phyloP scores from a whole-genome alignment of 2,797 vertebrate species.

The Propithecus perrieri region DNA sequence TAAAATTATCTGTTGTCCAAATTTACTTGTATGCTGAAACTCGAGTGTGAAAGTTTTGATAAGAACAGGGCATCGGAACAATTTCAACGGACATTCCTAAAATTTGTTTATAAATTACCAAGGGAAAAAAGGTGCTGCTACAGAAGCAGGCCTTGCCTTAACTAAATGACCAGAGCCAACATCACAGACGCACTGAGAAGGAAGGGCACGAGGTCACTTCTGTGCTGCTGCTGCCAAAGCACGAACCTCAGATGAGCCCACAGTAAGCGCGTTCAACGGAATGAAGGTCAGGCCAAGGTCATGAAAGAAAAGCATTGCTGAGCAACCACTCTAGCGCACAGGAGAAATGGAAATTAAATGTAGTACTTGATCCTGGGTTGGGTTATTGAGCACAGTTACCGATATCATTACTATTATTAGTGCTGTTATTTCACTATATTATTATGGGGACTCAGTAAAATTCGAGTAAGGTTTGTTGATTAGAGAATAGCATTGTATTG shows the following conservation, averaged over 20 bases:
- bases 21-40: neutral
- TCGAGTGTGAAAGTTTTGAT: neutral
- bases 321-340: neutral
- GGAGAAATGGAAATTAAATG: neutral
- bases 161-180: neutral
- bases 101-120: neutral
- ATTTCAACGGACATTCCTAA: neutral
- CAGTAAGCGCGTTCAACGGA: neutral
- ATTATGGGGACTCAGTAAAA: neutral
- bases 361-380: no score
- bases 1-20: neutral
- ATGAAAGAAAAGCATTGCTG: neutral
- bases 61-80: neutral
- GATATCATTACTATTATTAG: neutral
- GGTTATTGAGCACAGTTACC: neutral
- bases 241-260: neutral
- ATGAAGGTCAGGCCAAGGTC: neutral
- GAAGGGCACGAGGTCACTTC: neutral
- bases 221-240: neutral
- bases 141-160: neutral
- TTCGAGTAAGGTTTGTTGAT: neutral
- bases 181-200: no score
- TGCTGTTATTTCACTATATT: neutral
- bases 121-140: neutral
- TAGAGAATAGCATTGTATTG: neutral